These are phyloP conservation scores for Geophilus truncorum DNA, from an alignment of 2,888 invertebrate genomes.

Conservation along the genomic window DNA sequence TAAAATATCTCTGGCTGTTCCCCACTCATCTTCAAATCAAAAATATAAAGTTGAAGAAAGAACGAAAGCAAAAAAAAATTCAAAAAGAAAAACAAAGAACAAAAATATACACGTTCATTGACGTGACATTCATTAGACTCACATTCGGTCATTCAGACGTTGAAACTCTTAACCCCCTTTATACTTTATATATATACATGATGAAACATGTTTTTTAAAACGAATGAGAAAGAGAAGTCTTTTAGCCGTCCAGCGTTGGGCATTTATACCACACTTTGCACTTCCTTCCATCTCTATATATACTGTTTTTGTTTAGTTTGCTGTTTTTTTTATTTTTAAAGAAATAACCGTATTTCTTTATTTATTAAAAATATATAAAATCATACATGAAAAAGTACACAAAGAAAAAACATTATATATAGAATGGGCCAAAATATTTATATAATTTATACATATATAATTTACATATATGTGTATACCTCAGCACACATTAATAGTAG, in stretches of 20 bases:
- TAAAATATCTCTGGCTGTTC: not conserved
- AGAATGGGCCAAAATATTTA: conserved; percentile 29
- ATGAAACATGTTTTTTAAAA: conserved; percentile 23
- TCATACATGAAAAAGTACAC: not conserved
- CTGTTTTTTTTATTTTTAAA: not conserved
- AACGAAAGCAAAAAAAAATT: not conserved
- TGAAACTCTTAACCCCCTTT: not conserved
- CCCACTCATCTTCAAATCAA: conserved; percentile 7
- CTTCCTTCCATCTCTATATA: conserved; percentile 33
- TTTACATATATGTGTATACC: conserved; percentile 28
- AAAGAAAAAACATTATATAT: conserved; percentile 28
- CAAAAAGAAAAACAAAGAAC: not conserved
- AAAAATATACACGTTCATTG: not conserved
- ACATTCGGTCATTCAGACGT: not conserved
- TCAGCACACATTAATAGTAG: conserved; percentile 34
- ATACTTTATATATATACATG: conserved; percentile 20
- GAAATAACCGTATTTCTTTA: not conserved
- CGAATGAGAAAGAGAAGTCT: conserved; percentile 32
- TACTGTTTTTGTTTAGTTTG: conserved; percentile 20
- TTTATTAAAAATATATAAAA: conserved; percentile 28
- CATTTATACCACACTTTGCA: conserved; percentile 32
- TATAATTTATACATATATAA: conserved; percentile 30
- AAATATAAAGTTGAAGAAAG: not conserved
- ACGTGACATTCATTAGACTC: conserved; percentile 25
- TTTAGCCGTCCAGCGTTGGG: conserved; percentile 36